Percentiles rank a stretch among this genome's conserved stretches.
Evolutionary conservation across 2,888 invertebrate species (phyloP).

Genomic region (Cinara cedri): DNA sequence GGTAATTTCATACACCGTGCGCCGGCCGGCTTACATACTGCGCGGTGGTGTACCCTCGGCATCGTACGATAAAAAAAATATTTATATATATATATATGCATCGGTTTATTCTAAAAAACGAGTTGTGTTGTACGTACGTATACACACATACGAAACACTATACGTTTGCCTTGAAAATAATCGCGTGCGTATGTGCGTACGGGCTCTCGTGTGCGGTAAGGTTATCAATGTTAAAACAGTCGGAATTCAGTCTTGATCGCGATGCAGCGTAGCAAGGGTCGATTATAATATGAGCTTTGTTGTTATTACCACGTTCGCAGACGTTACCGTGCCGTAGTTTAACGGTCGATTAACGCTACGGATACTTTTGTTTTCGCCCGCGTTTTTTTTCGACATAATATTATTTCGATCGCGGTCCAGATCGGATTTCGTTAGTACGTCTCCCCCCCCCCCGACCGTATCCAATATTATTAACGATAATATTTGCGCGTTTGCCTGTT

Average conservation of each 20-base stretch:
- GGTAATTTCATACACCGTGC: neutral
- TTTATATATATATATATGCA: too few species aligned
- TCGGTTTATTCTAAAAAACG: slow-evolving; percentile 20
- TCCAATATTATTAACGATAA: too few species aligned
- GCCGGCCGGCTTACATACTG: neutral
- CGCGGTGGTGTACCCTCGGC: neutral
- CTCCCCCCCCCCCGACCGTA: too few species aligned
- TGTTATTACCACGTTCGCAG: too few species aligned
- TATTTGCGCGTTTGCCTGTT: too few species aligned
- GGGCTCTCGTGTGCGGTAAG: slow-evolving; percentile 23
- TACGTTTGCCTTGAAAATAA: slow-evolving; percentile 54
- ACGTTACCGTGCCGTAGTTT: neutral
- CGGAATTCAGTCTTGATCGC: slow-evolving; percentile 48
- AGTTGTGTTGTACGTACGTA: slow-evolving; percentile 5
- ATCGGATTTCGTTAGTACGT: too few species aligned
- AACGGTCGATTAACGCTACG: neutral
- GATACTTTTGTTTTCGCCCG: too few species aligned
- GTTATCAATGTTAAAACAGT: slow-evolving; percentile 38
- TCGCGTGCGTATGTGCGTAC: slow-evolving; percentile 37
- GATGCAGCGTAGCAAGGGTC: slow-evolving; percentile 47
- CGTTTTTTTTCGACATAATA: too few species aligned
- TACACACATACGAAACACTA: slow-evolving; percentile 41
- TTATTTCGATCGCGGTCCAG: too few species aligned
- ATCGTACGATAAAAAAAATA: neutral
- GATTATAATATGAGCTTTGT: too few species aligned